Base-by-base conservation (phyloP, 2,113 vertebrate genomes). In the Pelobates fuscus region DNA sequence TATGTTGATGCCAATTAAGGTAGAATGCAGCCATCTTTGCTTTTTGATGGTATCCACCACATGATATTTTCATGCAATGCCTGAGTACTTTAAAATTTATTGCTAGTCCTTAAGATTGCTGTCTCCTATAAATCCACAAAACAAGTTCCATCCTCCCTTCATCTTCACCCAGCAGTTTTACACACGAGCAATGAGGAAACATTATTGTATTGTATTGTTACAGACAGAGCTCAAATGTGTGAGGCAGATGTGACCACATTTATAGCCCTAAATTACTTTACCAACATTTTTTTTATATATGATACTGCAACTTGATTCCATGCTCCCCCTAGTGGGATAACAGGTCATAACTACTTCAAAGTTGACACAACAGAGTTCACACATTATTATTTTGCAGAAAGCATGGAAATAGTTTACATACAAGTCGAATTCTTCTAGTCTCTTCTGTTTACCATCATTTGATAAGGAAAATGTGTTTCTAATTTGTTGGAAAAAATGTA, bases 181-280 rank as follows among this genome's bases (percentile, higher is more conserved):
- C 63, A 29, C 72, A 65, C 44, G 21, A 60, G 43, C n/a, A 67
- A 52, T 76, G 57, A 76, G 72, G 54, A 67, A 76, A 74, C 29
- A 67, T 44, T 41, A 44, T 25, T 58, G 43, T 49, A 66, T 37
- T 76, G 54, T 37, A 46, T 67, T 76, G 52, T 76, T 67, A 32
- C 41, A 44, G n/a, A n/a, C 23, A 75, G 49, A 67, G 66, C 72
- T 30, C n/a, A 67, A 58, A 67, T 76, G 29, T 76, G 72, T 32
- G 15, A 41, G 52, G 43, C 72, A 76, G 72, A 76, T 76, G 72
- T 76, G 63, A 76, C 72, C 64, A 67, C 72, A 76, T 30, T 37
- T 30, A 44, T 17, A 58, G 54, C 14, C 62, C 54, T 29, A 46
- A 21, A 10, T 21, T 30, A 21, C 32, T 63, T 27, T 17, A 63